These are phyloP conservation scores for Heliconius himera DNA, from an alignment of 1,140 invertebrate genomes.

Conservation along the genomic window DNA sequence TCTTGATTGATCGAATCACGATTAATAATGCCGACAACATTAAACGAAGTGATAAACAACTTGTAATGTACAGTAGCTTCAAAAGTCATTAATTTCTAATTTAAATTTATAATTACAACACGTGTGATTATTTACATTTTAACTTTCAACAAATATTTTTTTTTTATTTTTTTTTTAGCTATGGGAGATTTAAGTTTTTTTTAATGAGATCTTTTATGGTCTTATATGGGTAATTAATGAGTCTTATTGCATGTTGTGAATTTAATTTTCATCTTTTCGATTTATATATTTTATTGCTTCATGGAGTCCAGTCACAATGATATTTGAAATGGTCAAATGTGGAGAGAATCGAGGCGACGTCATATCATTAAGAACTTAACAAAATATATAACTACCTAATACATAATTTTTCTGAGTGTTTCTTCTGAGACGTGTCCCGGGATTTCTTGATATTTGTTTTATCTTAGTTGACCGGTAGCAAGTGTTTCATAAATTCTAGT, in stretches of 20 bases:
- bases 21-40: neutral
- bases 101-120: conserved; percentile 4
- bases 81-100: neutral
- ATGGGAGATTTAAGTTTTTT: neutral
- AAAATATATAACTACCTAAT: too few relatives aligned
- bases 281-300: too few relatives aligned
- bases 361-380: too few relatives aligned
- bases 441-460: neutral
- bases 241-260: too few relatives aligned
- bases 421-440: too few relatives aligned
- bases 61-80: neutral
- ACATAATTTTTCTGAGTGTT: too few relatives aligned
- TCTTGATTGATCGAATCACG: conserved; percentile 3
- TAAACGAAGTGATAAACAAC: neutral
- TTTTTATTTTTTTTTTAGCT: neutral
- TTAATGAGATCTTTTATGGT: too few relatives aligned
- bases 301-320: too few relatives aligned
- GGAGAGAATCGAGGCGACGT: too few relatives aligned
- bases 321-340: too few relatives aligned
- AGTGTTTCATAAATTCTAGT: neutral
- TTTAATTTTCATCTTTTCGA: too few relatives aligned
- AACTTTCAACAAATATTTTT: neutral
- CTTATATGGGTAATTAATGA: too few relatives aligned
- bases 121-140: conserved; percentile 7
- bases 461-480: neutral